Conservation (phyloP, 2,888 invertebrate genomes). For the Hirtodrosophila trivittata region DNA sequence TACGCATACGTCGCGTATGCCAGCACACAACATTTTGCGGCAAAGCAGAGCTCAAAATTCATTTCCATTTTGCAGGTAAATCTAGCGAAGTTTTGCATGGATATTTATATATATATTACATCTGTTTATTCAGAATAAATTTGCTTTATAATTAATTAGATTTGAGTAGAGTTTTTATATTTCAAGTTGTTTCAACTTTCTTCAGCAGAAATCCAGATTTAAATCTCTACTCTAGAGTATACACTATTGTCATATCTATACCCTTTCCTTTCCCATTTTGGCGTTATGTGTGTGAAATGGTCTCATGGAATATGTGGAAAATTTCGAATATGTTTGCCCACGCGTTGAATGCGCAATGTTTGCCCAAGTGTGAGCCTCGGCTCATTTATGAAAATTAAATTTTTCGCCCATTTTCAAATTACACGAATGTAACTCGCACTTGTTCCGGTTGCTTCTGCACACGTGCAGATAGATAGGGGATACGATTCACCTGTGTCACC, state of each 20-base stretch:
- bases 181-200: no score
- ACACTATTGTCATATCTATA: no score
- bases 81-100: no score
- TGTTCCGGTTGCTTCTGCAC: no score
- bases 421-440: background rate
- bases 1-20: constrained; percentile 26
- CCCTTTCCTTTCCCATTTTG: no score
- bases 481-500: constrained; percentile 10
- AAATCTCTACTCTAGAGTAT: no score
- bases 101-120: no score
- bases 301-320: background rate
- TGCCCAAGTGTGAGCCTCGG: constrained; percentile 14
- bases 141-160: no score
- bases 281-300: no score
- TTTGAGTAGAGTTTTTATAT: no score
- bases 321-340: constrained; percentile 10
- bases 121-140: no score
- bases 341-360: constrained; percentile 24
- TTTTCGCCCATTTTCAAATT: constrained; percentile 10
- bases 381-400: constrained; percentile 40
- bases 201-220: no score
- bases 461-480: background rate
- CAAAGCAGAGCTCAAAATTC: background rate
- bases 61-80: background rate
- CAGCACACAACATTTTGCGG: background rate